Percentiles rank a stretch among this genome's conserved stretches.
Conservation (phyloP, 2,797 vertebrate species). For the Sebastes baramenuke region DNA sequence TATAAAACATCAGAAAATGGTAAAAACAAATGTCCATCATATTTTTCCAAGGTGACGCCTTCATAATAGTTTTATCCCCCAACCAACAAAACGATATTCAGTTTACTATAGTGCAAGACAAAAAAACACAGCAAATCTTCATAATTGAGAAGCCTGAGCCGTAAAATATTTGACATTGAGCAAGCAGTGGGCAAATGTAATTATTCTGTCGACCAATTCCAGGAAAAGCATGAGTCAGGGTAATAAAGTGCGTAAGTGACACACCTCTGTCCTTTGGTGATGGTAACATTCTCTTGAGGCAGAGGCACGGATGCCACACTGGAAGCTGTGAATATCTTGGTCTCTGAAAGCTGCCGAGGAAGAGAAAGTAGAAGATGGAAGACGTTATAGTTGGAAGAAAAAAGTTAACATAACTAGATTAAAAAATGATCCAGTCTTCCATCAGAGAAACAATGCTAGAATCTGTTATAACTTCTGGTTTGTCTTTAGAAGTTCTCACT, state of each 20-base stretch:
- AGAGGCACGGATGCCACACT: slow-evolving; percentile 91
- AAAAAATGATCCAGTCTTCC: too few relatives aligned
- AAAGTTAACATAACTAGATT: background rate
- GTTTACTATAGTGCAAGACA: background rate
- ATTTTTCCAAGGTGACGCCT: background rate
- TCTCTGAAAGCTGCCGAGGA: slow-evolving; percentile 91
- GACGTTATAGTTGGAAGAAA: background rate
- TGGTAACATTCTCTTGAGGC: slow-evolving; percentile 95
- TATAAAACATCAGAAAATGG: background rate
- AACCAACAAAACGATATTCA: background rate
- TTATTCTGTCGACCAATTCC: background rate
- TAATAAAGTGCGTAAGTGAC: slow-evolving; percentile 4
- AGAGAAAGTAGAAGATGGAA: background rate
- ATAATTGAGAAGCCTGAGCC: background rate
- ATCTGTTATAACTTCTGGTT: background rate
- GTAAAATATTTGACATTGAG: background rate
- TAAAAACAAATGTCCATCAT: background rate
- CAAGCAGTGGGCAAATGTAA: background rate
- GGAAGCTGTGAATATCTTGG: slow-evolving; percentile 99
- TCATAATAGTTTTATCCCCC: background rate
- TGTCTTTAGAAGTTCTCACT: background rate
- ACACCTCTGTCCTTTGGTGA: slow-evolving; percentile 97
- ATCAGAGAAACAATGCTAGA: background rate
- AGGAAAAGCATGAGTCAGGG: background rate
- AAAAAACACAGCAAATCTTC: background rate